Evolutionary conservation across 2,888 invertebrate genomes (phyloP), one percentile per base, ranked within the genome.

Genomic region (Eudemis profundana): DNA sequence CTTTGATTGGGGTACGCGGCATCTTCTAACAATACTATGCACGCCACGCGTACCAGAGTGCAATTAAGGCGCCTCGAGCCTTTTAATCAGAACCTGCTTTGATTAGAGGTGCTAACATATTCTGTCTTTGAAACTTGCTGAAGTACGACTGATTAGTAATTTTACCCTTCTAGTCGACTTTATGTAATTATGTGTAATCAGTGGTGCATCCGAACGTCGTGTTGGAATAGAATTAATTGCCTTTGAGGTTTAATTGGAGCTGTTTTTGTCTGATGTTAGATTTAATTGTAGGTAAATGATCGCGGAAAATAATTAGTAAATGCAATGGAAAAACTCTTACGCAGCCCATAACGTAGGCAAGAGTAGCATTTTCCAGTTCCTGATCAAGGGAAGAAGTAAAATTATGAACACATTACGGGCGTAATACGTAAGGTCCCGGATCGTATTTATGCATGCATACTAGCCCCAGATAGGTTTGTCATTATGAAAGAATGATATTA

Each of bases 71-170:
- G 51, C 66, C 60, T 70, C 50, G 69, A 67, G 67, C 67, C 72
- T 72, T 74, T 70, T 72, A 74, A 72, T 73, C 73, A 73, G 68
- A 59, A 61, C 40, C 53, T 64, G 65, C 70, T 71, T 70, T 70
- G 70, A 72, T 72, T 68, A 70, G 67, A 65, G 68, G 64, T 68
- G 59, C 64, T 56, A 38, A 53, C 68, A 57, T 38, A 61, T 61
- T 61, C 69, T 61, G 67, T 61, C 61, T 56, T 56, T 61, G 49
- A 38, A 50, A 50, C 56, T 49, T 10, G 17, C 12, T 53, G 47
- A 61, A 61, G 42, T 36, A 8, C 15, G 56, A 53, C 56, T 59
- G 56, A 66, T 66, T 56, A 62, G 54, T 47, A 59, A 67, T 63
- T 63, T 62, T 46, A 36, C 17, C 17, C 38, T 65, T 38, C n/a